Base-by-base conservation (phyloP, 1,140 invertebrate species). In the Anastatus disparis region DNA sequence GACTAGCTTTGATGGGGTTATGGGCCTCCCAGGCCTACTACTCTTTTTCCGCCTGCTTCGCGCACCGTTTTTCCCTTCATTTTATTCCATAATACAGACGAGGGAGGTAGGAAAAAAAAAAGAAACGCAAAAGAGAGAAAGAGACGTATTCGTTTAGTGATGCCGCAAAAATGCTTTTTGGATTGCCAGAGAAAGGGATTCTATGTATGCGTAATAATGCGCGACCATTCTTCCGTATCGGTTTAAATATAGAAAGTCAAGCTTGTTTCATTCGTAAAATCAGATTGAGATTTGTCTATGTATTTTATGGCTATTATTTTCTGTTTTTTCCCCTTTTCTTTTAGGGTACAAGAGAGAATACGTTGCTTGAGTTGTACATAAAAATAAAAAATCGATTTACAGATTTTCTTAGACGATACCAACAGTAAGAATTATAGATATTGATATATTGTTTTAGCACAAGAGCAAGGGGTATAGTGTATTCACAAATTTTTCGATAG, bases 11-110 rank as follows among this genome's bases (percentile, higher is more conserved):
- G 84, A 86, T 86, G 84, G 82, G 84, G 84, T 85, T 86, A 86
- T 84, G 79, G 79, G 83, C 82, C 84, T 86, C 84, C 68, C 76
- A 85, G 84, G 84, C 83, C 83, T 85, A 85, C 83, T 86, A n/a
- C n/a, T n/a, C n/a, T 82, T 82, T 78, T 80, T 84, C 77, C 75
- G 69, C 75, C 77, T 77, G 76, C 74, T 83, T 82, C 77, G 79
- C 79, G 72, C 80, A 78, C 80, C 77, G 77, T 70, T 77, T 84
- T 82, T 85, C 81, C 78, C 81, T 84, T 75, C 79, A 85, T 85
- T 86, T 80, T 82, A 85, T 83, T 85, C 81, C 76, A 84, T 85
- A 86, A 86, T 86, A 83, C 77, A 77, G 67, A n/a, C n/a, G n/a
- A n/a, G n/a, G n/a, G n/a, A n/a, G n/a, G n/a, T n/a, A n/a, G n/a